Conservation (phyloP, 2,113 vertebrate genomes). For the Potamarius usumacintae region DNA sequence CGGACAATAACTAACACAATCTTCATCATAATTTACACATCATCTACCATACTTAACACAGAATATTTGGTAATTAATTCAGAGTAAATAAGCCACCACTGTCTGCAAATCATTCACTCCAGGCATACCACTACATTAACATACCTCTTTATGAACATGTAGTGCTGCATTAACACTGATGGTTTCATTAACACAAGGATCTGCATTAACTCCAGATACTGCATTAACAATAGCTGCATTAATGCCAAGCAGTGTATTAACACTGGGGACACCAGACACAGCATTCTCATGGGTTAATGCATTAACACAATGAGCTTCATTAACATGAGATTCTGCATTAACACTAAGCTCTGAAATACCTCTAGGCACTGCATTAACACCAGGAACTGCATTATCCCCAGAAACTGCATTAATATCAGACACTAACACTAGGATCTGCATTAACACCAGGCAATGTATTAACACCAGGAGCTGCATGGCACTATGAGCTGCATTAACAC, state of each 20-base stretch:
- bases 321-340: not conserved
- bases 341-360: not conserved
- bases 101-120: not conserved
- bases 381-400: not conserved
- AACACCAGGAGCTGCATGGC: not conserved
- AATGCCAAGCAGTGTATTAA: not conserved
- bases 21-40: not conserved
- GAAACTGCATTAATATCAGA: not conserved
- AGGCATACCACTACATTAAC: not conserved
- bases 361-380: not conserved
- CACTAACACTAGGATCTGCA: not conserved
- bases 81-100: not conserved
- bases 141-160: not conserved
- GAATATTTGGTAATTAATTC: not conserved
- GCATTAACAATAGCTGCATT: not conserved
- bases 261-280: not conserved
- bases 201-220: not conserved
- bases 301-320: not conserved
- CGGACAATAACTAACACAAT: not conserved
- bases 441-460: not conserved
- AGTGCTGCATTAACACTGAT: not conserved
- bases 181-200: not conserved
- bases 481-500: not conserved
- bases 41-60: not conserved
- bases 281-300: not conserved